These are phyloP conservation scores for Heliconius hewitsoni DNA, from an alignment of 1,140 invertebrate genomes.

Conservation along the genomic window DNA sequence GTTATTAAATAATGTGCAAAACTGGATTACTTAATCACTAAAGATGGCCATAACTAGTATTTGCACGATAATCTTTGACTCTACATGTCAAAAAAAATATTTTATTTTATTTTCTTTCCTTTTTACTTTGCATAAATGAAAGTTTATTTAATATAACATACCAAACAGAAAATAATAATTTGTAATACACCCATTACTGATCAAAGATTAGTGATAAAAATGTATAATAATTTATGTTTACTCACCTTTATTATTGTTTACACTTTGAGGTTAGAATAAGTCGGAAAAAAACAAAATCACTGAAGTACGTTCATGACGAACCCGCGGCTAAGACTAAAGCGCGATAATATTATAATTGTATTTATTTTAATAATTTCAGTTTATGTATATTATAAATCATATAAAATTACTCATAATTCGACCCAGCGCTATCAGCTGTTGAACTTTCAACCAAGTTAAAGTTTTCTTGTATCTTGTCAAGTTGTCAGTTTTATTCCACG, in stretches of 20 bases:
- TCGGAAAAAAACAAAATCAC: conserved; percentile 14
- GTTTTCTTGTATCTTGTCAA: conserved; percentile 25
- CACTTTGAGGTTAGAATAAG: conserved; percentile 43
- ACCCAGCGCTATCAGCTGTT: conserved; percentile 51
- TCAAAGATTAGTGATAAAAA: background rate
- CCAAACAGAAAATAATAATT: background rate
- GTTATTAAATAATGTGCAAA: conserved; percentile 20
- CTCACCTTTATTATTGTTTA: conserved; percentile 41
- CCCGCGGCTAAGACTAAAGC: conserved; percentile 26
- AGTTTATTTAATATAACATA: background rate
- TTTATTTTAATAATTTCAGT: conserved; percentile 44
- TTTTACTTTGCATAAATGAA: background rate
- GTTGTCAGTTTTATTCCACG: conserved; percentile 31
- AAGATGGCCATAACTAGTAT: conserved; percentile 21
- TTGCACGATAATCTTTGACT: conserved; percentile 28
- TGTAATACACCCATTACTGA: background rate
- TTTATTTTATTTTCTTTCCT: background rate
- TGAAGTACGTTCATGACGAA: conserved; percentile 25
- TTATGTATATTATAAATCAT: conserved; percentile 37
- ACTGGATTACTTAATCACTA: conserved; percentile 21
- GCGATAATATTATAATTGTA: conserved; percentile 34
- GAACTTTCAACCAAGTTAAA: conserved; percentile 44
- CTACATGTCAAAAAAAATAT: conserved; percentile 12
- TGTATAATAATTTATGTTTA: conserved; percentile 8
- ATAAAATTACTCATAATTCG: conserved; percentile 42